Evolutionary conservation across 2,888 invertebrate species (phyloP).

Genomic region (Reticulitermes lucifugus): DNA sequence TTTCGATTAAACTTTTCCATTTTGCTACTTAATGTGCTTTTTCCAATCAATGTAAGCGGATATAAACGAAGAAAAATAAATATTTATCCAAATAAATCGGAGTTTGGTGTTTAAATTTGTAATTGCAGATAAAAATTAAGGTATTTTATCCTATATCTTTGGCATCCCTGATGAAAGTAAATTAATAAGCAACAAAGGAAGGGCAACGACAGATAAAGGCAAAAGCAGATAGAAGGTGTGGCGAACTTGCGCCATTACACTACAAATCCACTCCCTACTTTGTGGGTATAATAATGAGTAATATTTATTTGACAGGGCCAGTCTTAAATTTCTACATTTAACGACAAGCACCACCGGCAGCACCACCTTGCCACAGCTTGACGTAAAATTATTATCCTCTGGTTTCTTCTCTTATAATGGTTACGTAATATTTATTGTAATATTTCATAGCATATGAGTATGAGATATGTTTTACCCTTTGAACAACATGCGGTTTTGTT

Average conservation of each 20-base stretch:
- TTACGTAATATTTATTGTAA: background rate
- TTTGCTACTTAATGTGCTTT: too few relatives aligned
- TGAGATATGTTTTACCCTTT: too few relatives aligned
- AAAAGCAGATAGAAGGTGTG: background rate
- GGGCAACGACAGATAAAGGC: background rate
- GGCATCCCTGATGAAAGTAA: background rate
- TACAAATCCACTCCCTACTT: constrained; percentile 4
- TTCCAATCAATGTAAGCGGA: too few relatives aligned
- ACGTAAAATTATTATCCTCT: background rate
- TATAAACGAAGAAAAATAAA: too few relatives aligned
- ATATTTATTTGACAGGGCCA: constrained; percentile 22
- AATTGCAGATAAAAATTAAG: too few relatives aligned
- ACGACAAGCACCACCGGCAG: background rate
- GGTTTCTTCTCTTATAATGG: background rate
- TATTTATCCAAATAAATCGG: too few relatives aligned
- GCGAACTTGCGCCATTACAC: background rate
- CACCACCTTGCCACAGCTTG: background rate
- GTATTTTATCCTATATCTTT: background rate
- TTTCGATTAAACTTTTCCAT: too few relatives aligned
- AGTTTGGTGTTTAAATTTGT: too few relatives aligned
- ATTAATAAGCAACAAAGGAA: background rate
- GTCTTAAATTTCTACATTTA: background rate
- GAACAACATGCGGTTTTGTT: too few relatives aligned
- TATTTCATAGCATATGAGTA: too few relatives aligned
- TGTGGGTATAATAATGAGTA: constrained; percentile 10